phyloP scores from a whole-genome alignment of 2,888 invertebrate genomes.

The Protodeltote pygarga region DNA sequence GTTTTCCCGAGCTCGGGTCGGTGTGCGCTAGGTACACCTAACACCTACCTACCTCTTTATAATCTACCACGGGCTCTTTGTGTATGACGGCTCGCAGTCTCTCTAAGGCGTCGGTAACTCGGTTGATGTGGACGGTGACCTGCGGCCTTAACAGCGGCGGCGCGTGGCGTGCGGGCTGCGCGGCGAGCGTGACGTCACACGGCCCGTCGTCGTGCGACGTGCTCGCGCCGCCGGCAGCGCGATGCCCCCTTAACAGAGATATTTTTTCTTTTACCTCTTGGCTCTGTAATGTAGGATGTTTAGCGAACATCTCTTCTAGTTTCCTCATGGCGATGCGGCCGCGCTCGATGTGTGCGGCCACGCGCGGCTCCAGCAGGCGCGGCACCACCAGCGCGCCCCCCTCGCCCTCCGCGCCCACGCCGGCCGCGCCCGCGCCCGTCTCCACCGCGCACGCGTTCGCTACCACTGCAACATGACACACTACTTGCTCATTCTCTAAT shows the following conservation, averaged over 20 bases:
- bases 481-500: too few relatives aligned
- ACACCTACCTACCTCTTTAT: conserved; percentile 29
- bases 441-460: background rate
- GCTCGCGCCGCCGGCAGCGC: conserved; percentile 2
- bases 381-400: conserved; percentile 55
- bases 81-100: background rate
- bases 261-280: conserved; percentile 83
- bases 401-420: background rate
- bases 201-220: background rate
- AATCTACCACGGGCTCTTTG: conserved; percentile 9
- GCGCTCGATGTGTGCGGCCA: conserved; percentile 92
- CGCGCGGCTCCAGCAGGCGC: conserved; percentile 85
- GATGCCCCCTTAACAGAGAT: conserved; percentile 29
- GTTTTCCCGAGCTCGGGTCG: conserved; percentile 18
- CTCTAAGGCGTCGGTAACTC: background rate
- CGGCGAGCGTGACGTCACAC: background rate
- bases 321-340: conserved; percentile 91
- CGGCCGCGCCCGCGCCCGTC: background rate
- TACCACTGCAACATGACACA: conserved; percentile 21
- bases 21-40: conserved; percentile 1
- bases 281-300: conserved; percentile 91
- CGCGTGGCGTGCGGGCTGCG: background rate
- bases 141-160: conserved; percentile 14
- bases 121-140: background rate
- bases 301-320: conserved; percentile 92